These are phyloP conservation scores for Drosophila neotestacea DNA, from an alignment of 2,888 invertebrate species.

Conservation along the genomic window DNA sequence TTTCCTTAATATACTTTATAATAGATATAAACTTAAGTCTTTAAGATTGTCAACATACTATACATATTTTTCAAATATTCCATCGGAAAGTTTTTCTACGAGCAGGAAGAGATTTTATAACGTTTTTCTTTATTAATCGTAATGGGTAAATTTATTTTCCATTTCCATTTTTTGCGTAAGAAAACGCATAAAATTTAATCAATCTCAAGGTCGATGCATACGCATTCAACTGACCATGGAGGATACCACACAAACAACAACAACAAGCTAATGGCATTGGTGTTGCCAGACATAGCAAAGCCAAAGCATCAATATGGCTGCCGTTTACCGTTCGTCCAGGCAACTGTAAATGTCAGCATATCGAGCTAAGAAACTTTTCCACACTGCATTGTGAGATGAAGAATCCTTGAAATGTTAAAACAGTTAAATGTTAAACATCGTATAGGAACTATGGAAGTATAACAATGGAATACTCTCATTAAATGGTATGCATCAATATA, in stretches of 20 bases:
- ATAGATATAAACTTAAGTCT: too few species aligned
- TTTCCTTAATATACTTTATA: too few species aligned
- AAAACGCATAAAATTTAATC: background rate
- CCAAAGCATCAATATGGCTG: conserved; percentile 11
- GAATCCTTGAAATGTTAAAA: conserved; percentile 9
- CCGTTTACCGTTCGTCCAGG: conserved; percentile 6
- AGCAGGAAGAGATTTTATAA: too few species aligned
- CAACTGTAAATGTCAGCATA: background rate
- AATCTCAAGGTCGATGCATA: background rate
- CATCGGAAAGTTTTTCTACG: too few species aligned
- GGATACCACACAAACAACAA: background rate
- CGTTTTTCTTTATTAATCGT: too few species aligned
- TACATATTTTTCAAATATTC: too few species aligned
- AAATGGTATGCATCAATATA: too few species aligned
- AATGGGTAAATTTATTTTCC: too few species aligned
- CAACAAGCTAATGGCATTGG: background rate
- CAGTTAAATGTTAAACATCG: background rate
- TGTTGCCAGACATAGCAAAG: conserved; percentile 7
- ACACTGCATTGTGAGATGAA: background rate
- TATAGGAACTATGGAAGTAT: background rate
- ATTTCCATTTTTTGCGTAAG: too few species aligned
- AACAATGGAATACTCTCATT: background rate
- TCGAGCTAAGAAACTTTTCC: background rate
- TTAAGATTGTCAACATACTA: too few species aligned
- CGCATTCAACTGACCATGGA: conserved; percentile 3